Evolutionary conservation across 2,797 vertebrate species (phyloP).

Genomic region (Anas georgica): DNA sequence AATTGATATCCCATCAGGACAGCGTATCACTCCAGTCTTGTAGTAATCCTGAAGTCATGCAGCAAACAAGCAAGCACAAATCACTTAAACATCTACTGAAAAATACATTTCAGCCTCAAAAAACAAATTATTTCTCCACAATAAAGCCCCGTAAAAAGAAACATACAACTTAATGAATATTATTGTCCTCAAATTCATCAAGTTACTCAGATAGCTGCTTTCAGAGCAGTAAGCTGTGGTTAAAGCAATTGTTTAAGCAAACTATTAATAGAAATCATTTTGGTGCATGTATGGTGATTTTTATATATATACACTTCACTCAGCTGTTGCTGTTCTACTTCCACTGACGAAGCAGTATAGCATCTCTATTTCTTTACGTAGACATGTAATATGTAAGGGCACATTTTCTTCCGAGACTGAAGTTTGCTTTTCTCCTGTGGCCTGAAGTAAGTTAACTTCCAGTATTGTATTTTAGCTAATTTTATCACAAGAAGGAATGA

Average conservation of each 20-base stretch:
- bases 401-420: not conserved
- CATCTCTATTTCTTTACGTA: not conserved
- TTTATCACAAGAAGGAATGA: not conserved
- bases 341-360: not conserved
- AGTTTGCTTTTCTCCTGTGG: not conserved
- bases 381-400: not conserved
- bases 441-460: not conserved
- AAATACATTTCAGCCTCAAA: not conserved
- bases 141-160: not conserved
- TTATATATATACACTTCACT: not conserved
- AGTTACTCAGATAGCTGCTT: not conserved
- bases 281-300: not conserved
- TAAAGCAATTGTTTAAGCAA: not conserved
- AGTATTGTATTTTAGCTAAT: not conserved
- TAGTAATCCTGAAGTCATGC: conserved; percentile 90
- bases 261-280: not conserved
- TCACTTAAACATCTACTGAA: not conserved
- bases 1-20: conserved; percentile 99
- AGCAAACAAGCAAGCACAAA: conserved; percentile 64
- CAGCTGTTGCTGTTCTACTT: not conserved
- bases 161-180: not conserved
- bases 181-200: not conserved
- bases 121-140: not conserved
- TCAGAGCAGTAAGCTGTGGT: not conserved
- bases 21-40: conserved; percentile 98